Base-by-base conservation (phyloP, 2,113 vertebrate genomes). In the Cephalopterus ornatus region DNA sequence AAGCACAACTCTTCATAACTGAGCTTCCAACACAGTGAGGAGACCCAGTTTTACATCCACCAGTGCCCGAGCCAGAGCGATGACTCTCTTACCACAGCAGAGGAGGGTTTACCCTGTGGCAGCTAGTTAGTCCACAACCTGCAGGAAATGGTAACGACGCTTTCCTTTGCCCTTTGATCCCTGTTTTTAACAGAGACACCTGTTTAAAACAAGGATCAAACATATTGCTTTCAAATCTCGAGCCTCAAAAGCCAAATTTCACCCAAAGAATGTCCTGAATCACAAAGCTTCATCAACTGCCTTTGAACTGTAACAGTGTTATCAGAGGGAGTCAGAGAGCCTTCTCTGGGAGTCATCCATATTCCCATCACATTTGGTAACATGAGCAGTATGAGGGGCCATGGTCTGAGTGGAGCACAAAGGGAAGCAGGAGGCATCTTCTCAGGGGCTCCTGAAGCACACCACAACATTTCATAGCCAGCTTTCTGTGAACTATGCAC, bases 301-400 rank as follows among this genome's bases (percentile, higher is more conserved):
- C 50, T 41, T n/a, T 1, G 2, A 56, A 47, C 20, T 1, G 1
- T 2, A 8, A 2, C 2, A 5, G 35, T 0, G 0, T 8, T n/a
- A 9, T 10, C 72, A 37, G 44, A 33, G 46, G 56, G 49, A 77
- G 8, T 6, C 3, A 0, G 37, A 58, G 30, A 44, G 20, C 22
- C 39, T 78, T 76, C 73, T 14, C 50, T 50, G 18, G 15, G 21
- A 46, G 17, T 35, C 23, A n/a, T 2, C 63, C 52, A 2, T 52
- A 3, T 10, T 44, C 27, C 24, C 9, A 0, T 7, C 41, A 16
- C 22, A 24, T 9, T 33, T 1, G 1, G 32, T 20, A 4, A 19
- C 32, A 24, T 0, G 1, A 3, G 15, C 1, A 1, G 46, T 1
- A 5, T 1, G 0, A 39, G n/a, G 18, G 30, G 42, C 32, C 50